phyloP scores from a whole-genome alignment of 2,888 invertebrate genomes.

The Punctoribates punctum region DNA sequence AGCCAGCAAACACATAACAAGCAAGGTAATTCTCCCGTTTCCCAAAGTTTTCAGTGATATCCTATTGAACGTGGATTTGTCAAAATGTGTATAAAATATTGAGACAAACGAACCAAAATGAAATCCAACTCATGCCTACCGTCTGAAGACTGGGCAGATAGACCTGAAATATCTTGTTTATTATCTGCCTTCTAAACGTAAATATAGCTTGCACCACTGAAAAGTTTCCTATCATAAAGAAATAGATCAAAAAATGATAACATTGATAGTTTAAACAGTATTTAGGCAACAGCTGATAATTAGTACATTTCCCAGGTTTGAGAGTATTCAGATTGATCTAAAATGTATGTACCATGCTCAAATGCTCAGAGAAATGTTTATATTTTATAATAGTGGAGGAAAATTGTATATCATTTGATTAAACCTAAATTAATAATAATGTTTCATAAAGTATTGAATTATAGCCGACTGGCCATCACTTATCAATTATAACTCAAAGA shows the following conservation, averaged over 20 bases:
- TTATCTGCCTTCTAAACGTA: background rate
- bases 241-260: too few species aligned
- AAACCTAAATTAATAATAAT: too few species aligned
- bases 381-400: too few species aligned
- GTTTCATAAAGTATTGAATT: background rate
- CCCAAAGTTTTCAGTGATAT: background rate
- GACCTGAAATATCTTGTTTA: background rate
- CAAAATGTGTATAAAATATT: too few species aligned
- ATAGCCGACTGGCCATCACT: background rate
- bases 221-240: background rate
- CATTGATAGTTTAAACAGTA: too few species aligned
- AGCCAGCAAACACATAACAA: background rate
- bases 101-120: constrained; percentile 8
- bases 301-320: too few species aligned
- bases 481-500: background rate
- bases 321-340: too few species aligned
- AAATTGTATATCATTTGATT: too few species aligned
- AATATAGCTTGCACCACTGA: background rate
- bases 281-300: too few species aligned
- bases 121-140: background rate
- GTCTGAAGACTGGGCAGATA: background rate
- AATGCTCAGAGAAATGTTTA: too few species aligned
- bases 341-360: too few species aligned
- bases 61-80: too few species aligned
- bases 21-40: background rate